A percentile compares a stretch with the other conserved stretches of the same genome.
Evolutionary conservation across 2,113 vertebrate species (phyloP).

Genomic region (Genyomyrus donnyi): DNA sequence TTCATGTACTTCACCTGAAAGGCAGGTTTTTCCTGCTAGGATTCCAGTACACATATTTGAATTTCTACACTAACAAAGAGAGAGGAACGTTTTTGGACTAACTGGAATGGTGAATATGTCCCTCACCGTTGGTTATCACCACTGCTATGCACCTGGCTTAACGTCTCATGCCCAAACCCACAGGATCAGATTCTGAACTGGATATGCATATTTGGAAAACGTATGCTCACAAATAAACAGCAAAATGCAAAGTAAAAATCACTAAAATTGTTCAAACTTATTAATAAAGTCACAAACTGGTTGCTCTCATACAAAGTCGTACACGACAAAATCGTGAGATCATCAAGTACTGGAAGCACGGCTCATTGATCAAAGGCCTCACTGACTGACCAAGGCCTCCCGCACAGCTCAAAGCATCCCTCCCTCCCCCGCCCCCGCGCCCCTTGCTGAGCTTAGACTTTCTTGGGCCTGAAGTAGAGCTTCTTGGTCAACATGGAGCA

Average conservation of each 20-base stretch:
- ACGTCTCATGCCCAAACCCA: not conserved
- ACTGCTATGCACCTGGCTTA: not conserved
- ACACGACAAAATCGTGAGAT: not conserved
- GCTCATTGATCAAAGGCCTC: not conserved
- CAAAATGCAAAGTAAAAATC: not conserved
- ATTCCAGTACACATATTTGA: not conserved
- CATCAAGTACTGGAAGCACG: not conserved
- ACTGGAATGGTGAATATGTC: not conserved
- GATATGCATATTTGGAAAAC: not conserved
- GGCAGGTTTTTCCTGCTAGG: not conserved
- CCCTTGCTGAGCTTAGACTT: not conserved
- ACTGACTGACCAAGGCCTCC: not conserved
- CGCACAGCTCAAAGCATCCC: not conserved
- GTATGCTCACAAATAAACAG: not conserved
- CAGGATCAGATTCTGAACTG: not conserved
- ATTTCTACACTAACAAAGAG: not conserved
- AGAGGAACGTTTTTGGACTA: not conserved
- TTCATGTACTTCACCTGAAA: not conserved
- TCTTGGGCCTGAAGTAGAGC: conserved; percentile 74
- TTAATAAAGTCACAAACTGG: not conserved
- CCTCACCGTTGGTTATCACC: not conserved
- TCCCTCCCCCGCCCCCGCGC: not conserved
- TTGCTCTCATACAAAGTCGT: not conserved
- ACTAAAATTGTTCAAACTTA: not conserved
- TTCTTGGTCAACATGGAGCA: conserved; percentile 96